These are phyloP conservation scores for Poeciliopsis turneri DNA, from an alignment of 2,797 vertebrate genomes.

Conservation along the genomic window DNA sequence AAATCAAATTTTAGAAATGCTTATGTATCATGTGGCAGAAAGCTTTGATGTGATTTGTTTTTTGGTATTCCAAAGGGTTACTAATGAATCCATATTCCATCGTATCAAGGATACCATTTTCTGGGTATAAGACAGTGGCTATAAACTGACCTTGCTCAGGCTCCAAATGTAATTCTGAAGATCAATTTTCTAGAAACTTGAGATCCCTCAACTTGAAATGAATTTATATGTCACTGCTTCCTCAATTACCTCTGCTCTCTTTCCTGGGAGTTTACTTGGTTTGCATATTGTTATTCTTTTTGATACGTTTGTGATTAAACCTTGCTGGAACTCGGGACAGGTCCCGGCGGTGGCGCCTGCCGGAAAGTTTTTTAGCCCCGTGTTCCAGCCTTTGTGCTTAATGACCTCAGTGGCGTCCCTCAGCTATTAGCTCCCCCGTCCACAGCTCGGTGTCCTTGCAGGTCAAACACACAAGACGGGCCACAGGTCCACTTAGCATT, in stretches of 20 bases:
- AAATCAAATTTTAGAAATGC: neutral
- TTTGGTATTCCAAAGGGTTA: slow-evolving; percentile 25
- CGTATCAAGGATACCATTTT: slow-evolving; percentile 14
- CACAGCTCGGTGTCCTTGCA: slow-evolving; percentile 66
- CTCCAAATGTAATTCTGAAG: slow-evolving; percentile 46
- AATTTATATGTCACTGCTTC: slow-evolving; percentile 42
- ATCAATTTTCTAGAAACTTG: slow-evolving; percentile 41
- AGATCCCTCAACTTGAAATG: slow-evolving; percentile 36
- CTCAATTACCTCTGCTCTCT: slow-evolving; percentile 49
- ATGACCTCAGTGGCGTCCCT: slow-evolving; percentile 73
- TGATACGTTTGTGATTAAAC: slow-evolving; percentile 48
- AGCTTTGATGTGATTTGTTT: slow-evolving; percentile 4
- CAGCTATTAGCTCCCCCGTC: slow-evolving; percentile 66
- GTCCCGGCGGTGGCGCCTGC: slow-evolving; percentile 53
- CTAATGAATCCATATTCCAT: slow-evolving; percentile 20
- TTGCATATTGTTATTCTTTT: slow-evolving; percentile 56
- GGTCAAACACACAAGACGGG: slow-evolving; percentile 63
- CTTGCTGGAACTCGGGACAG: slow-evolving; percentile 33
- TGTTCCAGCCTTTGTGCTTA: slow-evolving; percentile 63
- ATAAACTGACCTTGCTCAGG: slow-evolving; percentile 16
- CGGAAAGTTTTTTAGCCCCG: slow-evolving; percentile 60
- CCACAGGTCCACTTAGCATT: slow-evolving; percentile 55
- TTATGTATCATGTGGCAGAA: neutral
- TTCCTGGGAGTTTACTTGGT: slow-evolving; percentile 53
- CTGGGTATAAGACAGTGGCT: slow-evolving; percentile 4